These are phyloP conservation scores for Numenius arquata DNA, from an alignment of 2,113 vertebrate species.

Conservation along the genomic window DNA sequence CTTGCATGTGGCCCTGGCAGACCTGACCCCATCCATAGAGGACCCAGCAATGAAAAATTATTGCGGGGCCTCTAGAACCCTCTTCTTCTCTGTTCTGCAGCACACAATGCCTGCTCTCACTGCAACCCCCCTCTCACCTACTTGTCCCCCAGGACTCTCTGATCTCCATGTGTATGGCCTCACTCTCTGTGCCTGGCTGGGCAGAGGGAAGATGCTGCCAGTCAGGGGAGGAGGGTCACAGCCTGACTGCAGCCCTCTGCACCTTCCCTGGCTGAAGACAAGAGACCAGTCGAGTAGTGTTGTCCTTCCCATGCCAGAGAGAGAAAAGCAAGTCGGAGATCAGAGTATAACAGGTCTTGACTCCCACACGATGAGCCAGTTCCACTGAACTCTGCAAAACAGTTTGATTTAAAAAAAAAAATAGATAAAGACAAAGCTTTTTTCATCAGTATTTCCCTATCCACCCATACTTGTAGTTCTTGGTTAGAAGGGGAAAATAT, in stretches of 20 bases:
- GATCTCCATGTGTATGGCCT: not conserved
- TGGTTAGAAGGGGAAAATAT: not conserved
- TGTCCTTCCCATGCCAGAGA: not conserved
- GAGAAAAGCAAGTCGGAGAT: not conserved
- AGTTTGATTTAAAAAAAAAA: not conserved
- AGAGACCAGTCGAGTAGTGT: fast-evolving
- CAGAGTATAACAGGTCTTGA: not conserved
- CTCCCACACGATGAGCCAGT: not conserved
- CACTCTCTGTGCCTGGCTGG: not conserved
- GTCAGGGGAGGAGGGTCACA: not conserved
- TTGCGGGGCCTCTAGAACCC: not conserved
- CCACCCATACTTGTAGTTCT: not conserved
- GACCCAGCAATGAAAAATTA: not conserved
- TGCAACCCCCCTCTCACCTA: not conserved
- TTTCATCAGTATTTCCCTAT: not conserved
- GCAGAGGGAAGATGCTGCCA: not conserved
- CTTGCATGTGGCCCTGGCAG: not conserved
- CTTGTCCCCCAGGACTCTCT: not conserved
- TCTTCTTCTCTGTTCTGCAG: not conserved
- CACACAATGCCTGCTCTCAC: fast-evolving
- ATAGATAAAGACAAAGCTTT: not conserved
- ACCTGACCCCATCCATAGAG: fast-evolving
- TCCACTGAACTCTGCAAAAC: not conserved
- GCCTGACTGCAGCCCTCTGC: not conserved
- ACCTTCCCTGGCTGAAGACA: not conserved